A percentile compares a stretch with the other conserved stretches of the same genome.
phyloP scores from a whole-genome alignment of 1,140 invertebrate species.

The Cecropterus lyciades region DNA sequence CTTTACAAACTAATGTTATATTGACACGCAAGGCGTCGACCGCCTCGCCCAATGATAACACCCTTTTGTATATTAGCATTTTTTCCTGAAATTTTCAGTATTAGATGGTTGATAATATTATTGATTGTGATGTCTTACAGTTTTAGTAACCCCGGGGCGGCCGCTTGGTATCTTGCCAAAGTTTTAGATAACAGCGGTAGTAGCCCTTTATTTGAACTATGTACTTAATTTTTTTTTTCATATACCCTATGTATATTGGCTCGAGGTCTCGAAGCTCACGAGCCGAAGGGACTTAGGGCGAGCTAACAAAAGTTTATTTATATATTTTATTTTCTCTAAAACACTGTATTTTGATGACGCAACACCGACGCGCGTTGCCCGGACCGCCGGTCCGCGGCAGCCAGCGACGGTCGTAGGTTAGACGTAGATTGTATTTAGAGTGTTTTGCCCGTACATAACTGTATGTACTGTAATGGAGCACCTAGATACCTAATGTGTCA shows the following conservation, averaged over 20 bases:
- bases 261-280: slow-evolving; percentile 3
- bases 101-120: slow-evolving; percentile 68
- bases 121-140: slow-evolving; percentile 62
- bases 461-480: slow-evolving; percentile 71
- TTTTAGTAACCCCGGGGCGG: slow-evolving; percentile 51
- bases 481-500: slow-evolving; percentile 75
- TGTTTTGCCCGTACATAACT: slow-evolving; percentile 65
- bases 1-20: no score
- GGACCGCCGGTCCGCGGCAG: slow-evolving; percentile 29
- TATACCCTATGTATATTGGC: slow-evolving; percentile 50
- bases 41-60: slow-evolving; percentile 57
- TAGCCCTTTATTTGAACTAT: slow-evolving; percentile 51
- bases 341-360: slow-evolving; percentile 41
- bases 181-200: slow-evolving; percentile 48
- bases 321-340: slow-evolving; percentile 60
- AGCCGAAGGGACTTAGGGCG: slow-evolving; percentile 31
- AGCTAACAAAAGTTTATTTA: slow-evolving; percentile 53
- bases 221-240: slow-evolving; percentile 77
- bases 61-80: slow-evolving; percentile 76
- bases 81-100: slow-evolving; percentile 71
- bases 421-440: slow-evolving; percentile 70
- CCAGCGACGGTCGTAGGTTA: slow-evolving; percentile 54
- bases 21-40: slow-evolving; percentile 39
- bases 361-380: slow-evolving; percentile 40
- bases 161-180: slow-evolving; percentile 67